A percentile compares a stretch with the other conserved stretches of the same genome.
These are phyloP conservation scores for Spicauda simplicius DNA, from an alignment of 2,888 invertebrate species.

Conservation along the genomic window DNA sequence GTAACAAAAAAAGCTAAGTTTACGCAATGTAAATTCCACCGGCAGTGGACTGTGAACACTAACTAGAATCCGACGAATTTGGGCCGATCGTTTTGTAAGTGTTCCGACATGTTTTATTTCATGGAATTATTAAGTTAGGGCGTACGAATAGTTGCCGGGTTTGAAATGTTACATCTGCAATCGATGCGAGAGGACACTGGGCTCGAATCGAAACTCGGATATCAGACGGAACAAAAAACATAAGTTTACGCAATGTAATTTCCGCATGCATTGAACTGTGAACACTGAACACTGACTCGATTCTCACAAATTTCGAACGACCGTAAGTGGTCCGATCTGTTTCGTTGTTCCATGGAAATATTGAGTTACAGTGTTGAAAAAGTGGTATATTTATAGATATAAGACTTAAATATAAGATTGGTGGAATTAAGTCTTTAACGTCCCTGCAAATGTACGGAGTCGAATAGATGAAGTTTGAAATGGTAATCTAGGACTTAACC, in stretches of 20 bases:
- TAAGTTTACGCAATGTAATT: slow-evolving; percentile 68
- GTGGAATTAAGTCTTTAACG: too few relatives aligned
- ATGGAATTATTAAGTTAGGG: slow-evolving; percentile 39
- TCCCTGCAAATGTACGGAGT: too few relatives aligned
- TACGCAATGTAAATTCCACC: slow-evolving; percentile 72
- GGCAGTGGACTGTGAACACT: slow-evolving; percentile 67
- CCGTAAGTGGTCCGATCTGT: neutral
- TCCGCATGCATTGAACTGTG: slow-evolving; percentile 72
- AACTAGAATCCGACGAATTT: slow-evolving; percentile 49
- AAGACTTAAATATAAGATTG: too few relatives aligned
- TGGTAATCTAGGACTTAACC: too few relatives aligned
- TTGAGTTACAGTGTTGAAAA: too few relatives aligned
- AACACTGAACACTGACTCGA: slow-evolving; percentile 53
- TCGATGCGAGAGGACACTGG: too few relatives aligned
- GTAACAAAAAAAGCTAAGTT: slow-evolving; percentile 60
- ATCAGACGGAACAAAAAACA: slow-evolving; percentile 51
- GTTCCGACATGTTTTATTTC: neutral
- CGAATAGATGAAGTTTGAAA: too few relatives aligned
- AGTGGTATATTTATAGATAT: too few relatives aligned
- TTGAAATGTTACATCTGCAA: too few relatives aligned
- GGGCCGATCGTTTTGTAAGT: slow-evolving; percentile 46
- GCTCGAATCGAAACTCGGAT: too few relatives aligned
- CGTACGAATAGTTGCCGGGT: slow-evolving; percentile 43
- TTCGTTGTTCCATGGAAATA: neutral
- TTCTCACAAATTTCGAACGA: too few relatives aligned